A percentile compares a stretch with the other conserved stretches of the same genome.
Conservation (phyloP, 2,888 invertebrate species). For the Ypsolopha scabrella region DNA sequence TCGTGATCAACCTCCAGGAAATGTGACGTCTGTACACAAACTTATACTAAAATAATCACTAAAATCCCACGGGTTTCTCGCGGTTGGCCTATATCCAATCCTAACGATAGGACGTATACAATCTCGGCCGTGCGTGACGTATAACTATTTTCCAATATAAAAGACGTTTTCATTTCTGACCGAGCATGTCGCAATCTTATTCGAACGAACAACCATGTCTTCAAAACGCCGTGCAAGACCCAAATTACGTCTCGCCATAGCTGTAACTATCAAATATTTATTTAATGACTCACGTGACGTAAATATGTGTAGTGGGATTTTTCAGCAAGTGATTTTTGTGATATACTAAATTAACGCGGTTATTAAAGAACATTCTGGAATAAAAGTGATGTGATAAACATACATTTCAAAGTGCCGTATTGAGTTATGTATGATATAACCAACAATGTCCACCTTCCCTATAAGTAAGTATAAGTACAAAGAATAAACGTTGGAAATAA, state of each 20-base stretch:
- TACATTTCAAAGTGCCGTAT: not conserved
- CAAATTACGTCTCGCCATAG: slow-evolving; percentile 56
- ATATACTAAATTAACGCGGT: not conserved
- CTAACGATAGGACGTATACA: slow-evolving; percentile 41
- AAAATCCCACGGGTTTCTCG: slow-evolving; percentile 47
- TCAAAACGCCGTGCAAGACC: slow-evolving; percentile 54
- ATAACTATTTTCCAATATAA: slow-evolving; percentile 47
- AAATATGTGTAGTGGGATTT: slow-evolving; percentile 11
- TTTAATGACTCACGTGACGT: slow-evolving; percentile 35
- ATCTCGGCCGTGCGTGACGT: slow-evolving; percentile 42
- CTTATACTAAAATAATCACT: slow-evolving; percentile 43
- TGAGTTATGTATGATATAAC: not conserved
- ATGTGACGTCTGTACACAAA: slow-evolving; percentile 49
- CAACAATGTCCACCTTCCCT: not conserved
- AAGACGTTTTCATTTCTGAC: slow-evolving; percentile 43
- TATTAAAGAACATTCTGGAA: not conserved
- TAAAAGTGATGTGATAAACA: not conserved
- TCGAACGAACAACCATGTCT: slow-evolving; percentile 41
- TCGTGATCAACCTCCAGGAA: slow-evolving; percentile 31
- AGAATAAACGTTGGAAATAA: not conserved
- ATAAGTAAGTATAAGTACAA: too few species aligned
- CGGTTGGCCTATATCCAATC: slow-evolving; percentile 67
- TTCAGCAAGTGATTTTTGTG: not conserved
- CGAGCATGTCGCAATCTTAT: slow-evolving; percentile 34
- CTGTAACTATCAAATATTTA: slow-evolving; percentile 42